Evolutionary conservation across 2,113 vertebrate species (phyloP).

Genomic region (Nipponia nippon): DNA sequence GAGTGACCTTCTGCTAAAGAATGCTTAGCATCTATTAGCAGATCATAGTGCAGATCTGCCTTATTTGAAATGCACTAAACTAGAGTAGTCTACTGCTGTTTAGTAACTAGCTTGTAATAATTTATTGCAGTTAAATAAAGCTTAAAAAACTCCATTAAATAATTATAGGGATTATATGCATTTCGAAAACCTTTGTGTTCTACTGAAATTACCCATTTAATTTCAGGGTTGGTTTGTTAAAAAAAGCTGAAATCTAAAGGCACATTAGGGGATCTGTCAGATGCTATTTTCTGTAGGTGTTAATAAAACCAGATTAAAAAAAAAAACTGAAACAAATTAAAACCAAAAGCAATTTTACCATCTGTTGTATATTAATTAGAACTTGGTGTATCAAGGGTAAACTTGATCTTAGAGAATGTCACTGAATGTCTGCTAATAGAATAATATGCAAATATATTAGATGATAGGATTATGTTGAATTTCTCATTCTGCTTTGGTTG

Average conservation of each 20-base stretch:
- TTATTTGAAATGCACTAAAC: constrained; percentile 76
- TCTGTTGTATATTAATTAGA: constrained; percentile 84
- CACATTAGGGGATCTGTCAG: constrained; percentile 74
- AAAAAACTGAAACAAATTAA: constrained; percentile 76
- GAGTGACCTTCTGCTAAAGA: constrained; percentile 95
- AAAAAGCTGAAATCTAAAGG: constrained; percentile 73
- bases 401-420: constrained; percentile 76
- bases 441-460: constrained; percentile 73
- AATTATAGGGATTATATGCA: constrained; percentile 78
- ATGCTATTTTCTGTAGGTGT: constrained; percentile 79
- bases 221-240: constrained; percentile 78
- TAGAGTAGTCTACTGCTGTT: constrained; percentile 73
- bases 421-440: constrained; percentile 73
- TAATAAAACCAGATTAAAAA: constrained; percentile 77
- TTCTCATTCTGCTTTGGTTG: constrained; percentile 48
- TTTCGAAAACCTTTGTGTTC: constrained; percentile 75
- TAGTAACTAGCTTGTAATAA: constrained; percentile 74
- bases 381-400: constrained; percentile 78
- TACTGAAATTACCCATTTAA: constrained; percentile 76
- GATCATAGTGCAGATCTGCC: constrained; percentile 74
- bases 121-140: constrained; percentile 82
- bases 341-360: constrained; percentile 80
- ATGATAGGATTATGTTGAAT: constrained; percentile 25
- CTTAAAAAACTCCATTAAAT: constrained; percentile 78
- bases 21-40: constrained; percentile 84